These are phyloP conservation scores for Synergus itoensis DNA, from an alignment of 2,888 invertebrate genomes.

Conservation along the genomic window DNA sequence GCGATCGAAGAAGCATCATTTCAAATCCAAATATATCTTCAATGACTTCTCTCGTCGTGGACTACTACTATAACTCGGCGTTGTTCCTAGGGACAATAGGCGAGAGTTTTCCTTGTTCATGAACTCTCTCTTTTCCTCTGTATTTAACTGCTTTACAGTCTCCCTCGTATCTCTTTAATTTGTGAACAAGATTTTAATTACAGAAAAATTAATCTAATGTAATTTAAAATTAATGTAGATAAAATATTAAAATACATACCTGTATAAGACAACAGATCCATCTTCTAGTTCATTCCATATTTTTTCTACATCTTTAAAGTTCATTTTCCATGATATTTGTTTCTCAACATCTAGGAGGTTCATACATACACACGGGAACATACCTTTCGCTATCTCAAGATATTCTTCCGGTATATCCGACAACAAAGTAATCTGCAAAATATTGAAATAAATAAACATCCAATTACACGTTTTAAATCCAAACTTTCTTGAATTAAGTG, in stretches of 20 bases:
- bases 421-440: slow-evolving; percentile 78
- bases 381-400: slow-evolving; percentile 82
- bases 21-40: slow-evolving; percentile 85
- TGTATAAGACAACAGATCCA: slow-evolving; percentile 84
- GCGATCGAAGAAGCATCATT: slow-evolving; percentile 64
- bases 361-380: slow-evolving; percentile 83
- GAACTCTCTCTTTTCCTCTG: slow-evolving; percentile 83
- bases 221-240: background rate
- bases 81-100: slow-evolving; percentile 68
- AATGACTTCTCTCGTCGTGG: slow-evolving; percentile 85
- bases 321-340: slow-evolving; percentile 82
- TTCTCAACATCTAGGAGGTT: slow-evolving; percentile 82
- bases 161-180: slow-evolving; percentile 82
- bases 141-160: slow-evolving; percentile 80
- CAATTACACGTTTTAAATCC: slow-evolving; percentile 4
- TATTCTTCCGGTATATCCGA: slow-evolving; percentile 82
- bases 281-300: slow-evolving; percentile 82
- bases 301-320: slow-evolving; percentile 78
- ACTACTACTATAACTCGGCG: slow-evolving; percentile 78
- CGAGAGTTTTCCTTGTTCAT: slow-evolving; percentile 80
- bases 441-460: slow-evolving; percentile 29
- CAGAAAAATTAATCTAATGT: slow-evolving; percentile 33
- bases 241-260: slow-evolving; percentile 76
- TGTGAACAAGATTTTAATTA: slow-evolving; percentile 29
- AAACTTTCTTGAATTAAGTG: background rate